These are phyloP conservation scores for Nothobranchius furzeri DNA, from an alignment of 2,113 vertebrate genomes.

Conservation along the genomic window DNA sequence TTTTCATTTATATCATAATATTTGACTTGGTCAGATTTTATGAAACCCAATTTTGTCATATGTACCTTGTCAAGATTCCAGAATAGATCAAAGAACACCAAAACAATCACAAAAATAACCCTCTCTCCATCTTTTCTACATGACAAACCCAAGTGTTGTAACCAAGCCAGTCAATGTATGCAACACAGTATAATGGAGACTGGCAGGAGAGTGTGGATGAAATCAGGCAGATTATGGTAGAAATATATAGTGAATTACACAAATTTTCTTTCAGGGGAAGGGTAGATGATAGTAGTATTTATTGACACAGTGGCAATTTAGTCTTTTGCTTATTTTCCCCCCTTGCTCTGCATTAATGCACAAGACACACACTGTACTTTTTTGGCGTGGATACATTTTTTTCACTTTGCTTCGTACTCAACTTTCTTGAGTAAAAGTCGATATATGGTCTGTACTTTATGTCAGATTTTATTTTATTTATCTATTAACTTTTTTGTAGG, in stretches of 20 bases:
- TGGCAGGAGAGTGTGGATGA: conserved; percentile 16
- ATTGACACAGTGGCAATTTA: neutral
- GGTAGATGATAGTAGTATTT: neutral
- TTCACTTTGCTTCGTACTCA: conserved; percentile 7
- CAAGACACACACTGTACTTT: too few species aligned
- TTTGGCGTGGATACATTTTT: neutral
- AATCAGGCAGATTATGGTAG: conserved; percentile 5
- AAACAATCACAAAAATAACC: neutral
- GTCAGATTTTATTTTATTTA: too few species aligned
- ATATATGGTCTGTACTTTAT: too few species aligned
- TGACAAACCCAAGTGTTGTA: conserved; percentile 16
- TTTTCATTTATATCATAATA: too few species aligned
- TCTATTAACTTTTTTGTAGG: neutral
- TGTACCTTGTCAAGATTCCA: too few species aligned
- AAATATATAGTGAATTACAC: conserved; percentile 3
- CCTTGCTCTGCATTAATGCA: neutral
- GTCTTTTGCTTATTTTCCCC: neutral
- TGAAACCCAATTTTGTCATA: too few species aligned
- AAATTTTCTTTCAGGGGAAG: neutral
- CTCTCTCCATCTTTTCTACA: conserved; percentile 15
- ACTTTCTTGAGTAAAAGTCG: conserved; percentile 24
- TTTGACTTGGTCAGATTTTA: too few species aligned
- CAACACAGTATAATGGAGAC: conserved; percentile 25
- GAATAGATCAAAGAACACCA: neutral
- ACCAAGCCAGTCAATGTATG: conserved; percentile 13